These are phyloP conservation scores for Microcaecilia unicolor DNA, from an alignment of 2,797 vertebrate species.

Conservation along the genomic window DNA sequence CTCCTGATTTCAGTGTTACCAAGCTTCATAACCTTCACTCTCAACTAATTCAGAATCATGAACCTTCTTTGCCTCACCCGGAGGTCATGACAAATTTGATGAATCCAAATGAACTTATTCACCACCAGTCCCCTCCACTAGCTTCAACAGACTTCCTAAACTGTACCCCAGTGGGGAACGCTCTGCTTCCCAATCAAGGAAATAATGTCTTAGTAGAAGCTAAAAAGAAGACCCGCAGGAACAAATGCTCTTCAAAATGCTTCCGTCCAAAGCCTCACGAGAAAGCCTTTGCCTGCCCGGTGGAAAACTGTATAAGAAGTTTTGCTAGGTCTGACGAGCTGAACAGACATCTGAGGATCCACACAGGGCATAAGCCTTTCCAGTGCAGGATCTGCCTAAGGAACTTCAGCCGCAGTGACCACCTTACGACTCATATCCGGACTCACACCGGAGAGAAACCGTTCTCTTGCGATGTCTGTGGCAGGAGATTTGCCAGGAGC, in stretches of 20 bases:
- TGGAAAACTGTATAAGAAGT: slow-evolving; percentile 88
- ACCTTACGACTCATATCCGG: slow-evolving; percentile 94
- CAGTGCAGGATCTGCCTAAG: slow-evolving; percentile 95
- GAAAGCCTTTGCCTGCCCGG: slow-evolving; percentile 92
- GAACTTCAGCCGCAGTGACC: slow-evolving; percentile 95
- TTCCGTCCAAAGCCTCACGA: slow-evolving; percentile 83
- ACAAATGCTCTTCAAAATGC: slow-evolving; percentile 75
- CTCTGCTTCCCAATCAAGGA: slow-evolving; percentile 58
- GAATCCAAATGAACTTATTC: slow-evolving; percentile 55
- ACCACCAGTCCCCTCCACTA: slow-evolving; percentile 35
- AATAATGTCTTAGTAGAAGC: slow-evolving; percentile 56
- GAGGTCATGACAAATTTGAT: slow-evolving; percentile 51
- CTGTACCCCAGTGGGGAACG: slow-evolving; percentile 57
- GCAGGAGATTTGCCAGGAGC: slow-evolving; percentile 85
- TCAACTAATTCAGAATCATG: slow-evolving; percentile 11
- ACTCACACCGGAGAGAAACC: slow-evolving; percentile 97
- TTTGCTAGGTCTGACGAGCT: slow-evolving; percentile 96
- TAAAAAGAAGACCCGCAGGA: slow-evolving; percentile 64
- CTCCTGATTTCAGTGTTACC: slow-evolving; percentile 18
- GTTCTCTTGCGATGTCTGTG: slow-evolving; percentile 92
- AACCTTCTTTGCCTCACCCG: slow-evolving; percentile 11
- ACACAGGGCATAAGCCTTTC: slow-evolving; percentile 96
- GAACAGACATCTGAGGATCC: slow-evolving; percentile 93
- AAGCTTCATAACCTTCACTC: slow-evolving; percentile 27
- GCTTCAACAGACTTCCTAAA: slow-evolving; percentile 47